Base-by-base conservation (phyloP, 2,113 vertebrate genomes). In the Thermophis baileyi region DNA sequence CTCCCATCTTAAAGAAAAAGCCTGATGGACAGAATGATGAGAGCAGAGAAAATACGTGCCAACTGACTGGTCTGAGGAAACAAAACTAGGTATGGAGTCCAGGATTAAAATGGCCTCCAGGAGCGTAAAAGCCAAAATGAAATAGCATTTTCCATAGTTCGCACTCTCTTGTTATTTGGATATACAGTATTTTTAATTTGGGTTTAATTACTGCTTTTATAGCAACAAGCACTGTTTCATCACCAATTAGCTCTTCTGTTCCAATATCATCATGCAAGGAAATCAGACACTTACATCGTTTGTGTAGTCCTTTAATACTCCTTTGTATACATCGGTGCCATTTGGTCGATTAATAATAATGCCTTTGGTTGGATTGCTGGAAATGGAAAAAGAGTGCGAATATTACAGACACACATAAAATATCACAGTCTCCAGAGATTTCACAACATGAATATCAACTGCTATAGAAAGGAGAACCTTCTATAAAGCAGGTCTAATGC, bases 281-380 rank as follows among this genome's bases (percentile, higher is more conserved):
- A 87, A 30, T 24, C 90, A 93, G 47, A 50, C 12, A 91, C 96
- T 97, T 97, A 99, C 99, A 22, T 98, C 97, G 2, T 97, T 97
- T 0, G 95, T 98, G 94, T 99, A 99, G 94, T 99, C 99, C 96
- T 99, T 99, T 27, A 93, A 97, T 25, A 99, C 98, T 4, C 99
- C 99, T 44, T 97, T 95, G 89, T 99, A 99, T n/a, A 99, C 99
- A 20, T 99, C 99, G 0, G 98, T 96, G 55, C 99, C 99, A 1
- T 99, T 99, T 10, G 99, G 99, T 92, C 98, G 97, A 93, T 99
- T 99, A 97, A 99, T 99, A 94, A 99, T 12, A 27, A 98, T 93
- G 6, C 99, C 99, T 14, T 98, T 98, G 4, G 99, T 99, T 14
- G 99, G 99, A 96, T 99, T 99, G 0, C 99, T 99, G 97, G 54